phyloP scores from a whole-genome alignment of 2,113 vertebrate genomes.

The Coracopsis vasa region DNA sequence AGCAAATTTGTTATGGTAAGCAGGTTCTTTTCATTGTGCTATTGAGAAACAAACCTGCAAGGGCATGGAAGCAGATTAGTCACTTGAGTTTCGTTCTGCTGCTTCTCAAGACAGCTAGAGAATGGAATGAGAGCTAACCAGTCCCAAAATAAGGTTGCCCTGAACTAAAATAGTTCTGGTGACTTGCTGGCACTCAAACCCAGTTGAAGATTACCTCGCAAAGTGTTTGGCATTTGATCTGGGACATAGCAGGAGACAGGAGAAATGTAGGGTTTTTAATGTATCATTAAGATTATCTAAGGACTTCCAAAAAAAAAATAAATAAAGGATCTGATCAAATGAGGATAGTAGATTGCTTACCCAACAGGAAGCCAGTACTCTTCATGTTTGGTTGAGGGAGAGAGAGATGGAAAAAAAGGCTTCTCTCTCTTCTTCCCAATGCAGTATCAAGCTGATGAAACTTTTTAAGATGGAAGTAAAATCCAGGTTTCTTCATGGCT shows the following conservation, averaged over 20 bases:
- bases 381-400: not conserved
- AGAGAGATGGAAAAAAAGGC: not conserved
- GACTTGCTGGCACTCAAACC: not conserved
- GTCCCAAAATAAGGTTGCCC: not conserved
- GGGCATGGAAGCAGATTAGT: not conserved
- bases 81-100: not conserved
- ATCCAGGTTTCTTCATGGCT: not conserved
- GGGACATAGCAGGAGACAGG: not conserved
- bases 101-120: not conserved
- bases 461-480: not conserved
- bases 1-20: not conserved
- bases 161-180: not conserved
- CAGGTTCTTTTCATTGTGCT: not conserved
- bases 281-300: not conserved
- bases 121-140: not conserved
- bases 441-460: not conserved
- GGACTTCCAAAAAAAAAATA: not conserved
- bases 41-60: not conserved
- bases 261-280: not conserved
- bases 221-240: not conserved
- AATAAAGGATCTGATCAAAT: not conserved
- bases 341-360: not conserved
- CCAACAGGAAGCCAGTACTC: not conserved
- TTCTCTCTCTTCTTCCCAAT: not conserved
- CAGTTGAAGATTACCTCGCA: accelerated